phyloP scores from a whole-genome alignment of 2,888 invertebrate species.

The Thymelicus lineola region DNA sequence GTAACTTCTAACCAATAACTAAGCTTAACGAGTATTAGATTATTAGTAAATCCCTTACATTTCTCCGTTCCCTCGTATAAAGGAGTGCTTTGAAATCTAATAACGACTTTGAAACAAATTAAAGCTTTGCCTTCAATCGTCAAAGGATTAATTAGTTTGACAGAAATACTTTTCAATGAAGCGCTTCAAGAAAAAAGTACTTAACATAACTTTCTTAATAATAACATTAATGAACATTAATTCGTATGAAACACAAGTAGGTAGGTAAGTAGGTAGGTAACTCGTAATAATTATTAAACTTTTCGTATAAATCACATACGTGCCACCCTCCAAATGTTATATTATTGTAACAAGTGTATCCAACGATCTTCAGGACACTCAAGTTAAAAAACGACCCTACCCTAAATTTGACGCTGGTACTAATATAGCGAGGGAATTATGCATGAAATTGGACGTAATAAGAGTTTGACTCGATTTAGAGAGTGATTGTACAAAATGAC shows the following conservation, averaged over 20 bases:
- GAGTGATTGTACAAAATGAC: constrained; percentile 39
- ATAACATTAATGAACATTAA: background rate
- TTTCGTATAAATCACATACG: background rate
- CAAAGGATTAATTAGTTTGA: constrained; percentile 21
- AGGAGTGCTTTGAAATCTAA: constrained; percentile 13
- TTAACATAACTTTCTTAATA: background rate
- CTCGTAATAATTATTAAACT: background rate
- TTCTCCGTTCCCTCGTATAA: background rate
- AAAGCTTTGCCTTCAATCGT: constrained; percentile 18
- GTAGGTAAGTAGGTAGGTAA: background rate
- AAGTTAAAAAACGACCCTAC: constrained; percentile 23
- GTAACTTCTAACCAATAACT: constrained; percentile 14
- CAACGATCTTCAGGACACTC: constrained; percentile 26
- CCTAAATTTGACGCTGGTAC: constrained; percentile 13
- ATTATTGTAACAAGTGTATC: constrained; percentile 21
- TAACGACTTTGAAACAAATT: constrained; percentile 24
- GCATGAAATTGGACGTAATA: constrained; percentile 38
- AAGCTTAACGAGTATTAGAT: constrained; percentile 19
- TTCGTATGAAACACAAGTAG: background rate
- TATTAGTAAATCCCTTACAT: background rate
- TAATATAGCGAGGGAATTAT: constrained; percentile 28
- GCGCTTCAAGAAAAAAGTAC: background rate
- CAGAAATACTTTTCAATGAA: background rate
- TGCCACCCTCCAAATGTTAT: constrained; percentile 15
- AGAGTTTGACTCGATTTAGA: constrained; percentile 38